Conservation (phyloP, 2,113 vertebrate genomes). For the Acanthisitta chloris region DNA sequence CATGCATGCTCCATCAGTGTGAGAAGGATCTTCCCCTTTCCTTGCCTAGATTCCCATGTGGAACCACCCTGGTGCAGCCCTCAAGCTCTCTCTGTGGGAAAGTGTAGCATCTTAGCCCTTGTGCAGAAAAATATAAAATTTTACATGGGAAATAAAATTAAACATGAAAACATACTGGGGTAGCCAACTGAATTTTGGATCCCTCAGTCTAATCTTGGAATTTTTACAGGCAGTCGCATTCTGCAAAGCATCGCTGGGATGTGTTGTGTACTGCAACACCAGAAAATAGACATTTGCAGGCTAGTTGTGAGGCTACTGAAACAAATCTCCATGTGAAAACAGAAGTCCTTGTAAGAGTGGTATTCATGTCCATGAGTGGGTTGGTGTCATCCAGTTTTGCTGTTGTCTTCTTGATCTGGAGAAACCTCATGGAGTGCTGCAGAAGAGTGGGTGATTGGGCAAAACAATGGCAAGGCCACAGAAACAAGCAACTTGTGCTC, state of each 20-base stretch:
- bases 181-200: neutral
- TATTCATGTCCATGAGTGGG: rapidly evolving
- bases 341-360: neutral
- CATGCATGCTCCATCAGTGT: rapidly evolving
- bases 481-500: slow-evolving; percentile 13
- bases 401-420: neutral
- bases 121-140: neutral
- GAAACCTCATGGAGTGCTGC: neutral
- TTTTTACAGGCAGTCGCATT: neutral
- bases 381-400: neutral
- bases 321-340: neutral
- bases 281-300: neutral
- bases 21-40: neutral
- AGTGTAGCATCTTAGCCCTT: neutral
- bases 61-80: neutral
- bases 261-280: neutral
- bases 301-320: neutral
- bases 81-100: neutral
- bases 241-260: neutral
- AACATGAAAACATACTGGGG: neutral
- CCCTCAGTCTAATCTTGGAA: neutral
- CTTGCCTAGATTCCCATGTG: neutral
- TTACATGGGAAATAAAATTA: neutral
- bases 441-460: neutral
- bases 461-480: slow-evolving; percentile 51